Percentiles rank a stretch among this genome's conserved stretches.
Evolutionary conservation across 2,888 invertebrate species (phyloP).

Genomic region (Rosalia funebris): DNA sequence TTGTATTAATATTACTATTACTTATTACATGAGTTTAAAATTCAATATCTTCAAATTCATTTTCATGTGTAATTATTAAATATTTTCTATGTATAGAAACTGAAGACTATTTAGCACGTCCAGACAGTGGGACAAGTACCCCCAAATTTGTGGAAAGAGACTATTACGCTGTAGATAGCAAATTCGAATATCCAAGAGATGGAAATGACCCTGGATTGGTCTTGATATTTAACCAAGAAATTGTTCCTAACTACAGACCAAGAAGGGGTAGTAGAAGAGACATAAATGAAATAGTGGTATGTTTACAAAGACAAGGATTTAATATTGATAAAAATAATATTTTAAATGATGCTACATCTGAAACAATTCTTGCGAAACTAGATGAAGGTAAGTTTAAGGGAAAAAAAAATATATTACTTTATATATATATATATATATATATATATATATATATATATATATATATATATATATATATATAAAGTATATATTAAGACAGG

Average conservation of each 20-base stretch:
- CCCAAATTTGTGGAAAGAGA: slow-evolving; percentile 32
- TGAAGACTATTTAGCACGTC: too few relatives aligned
- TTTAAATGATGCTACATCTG: slow-evolving; percentile 44
- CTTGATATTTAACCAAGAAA: slow-evolving; percentile 54
- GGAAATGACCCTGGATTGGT: slow-evolving; percentile 55
- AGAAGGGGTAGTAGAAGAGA: slow-evolving; percentile 53
- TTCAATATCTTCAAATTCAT: too few relatives aligned
- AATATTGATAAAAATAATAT: slow-evolving; percentile 52
- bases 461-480: too few relatives aligned
- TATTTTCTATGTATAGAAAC: too few relatives aligned
- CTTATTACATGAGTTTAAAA: too few relatives aligned
- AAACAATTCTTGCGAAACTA: slow-evolving; percentile 45
- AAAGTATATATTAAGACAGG: too few relatives aligned
- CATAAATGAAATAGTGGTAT: slow-evolving; percentile 53
- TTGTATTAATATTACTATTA: too few relatives aligned
- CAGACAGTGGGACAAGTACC: too few relatives aligned
- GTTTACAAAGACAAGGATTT: slow-evolving; percentile 55
- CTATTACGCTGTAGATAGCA: slow-evolving; percentile 24
- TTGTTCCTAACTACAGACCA: slow-evolving; percentile 28
- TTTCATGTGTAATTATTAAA: too few relatives aligned
- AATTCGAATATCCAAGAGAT: slow-evolving; percentile 50
- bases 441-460: too few relatives aligned
- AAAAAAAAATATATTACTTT: too few relatives aligned
- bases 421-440: too few relatives aligned
- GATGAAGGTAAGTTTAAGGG: slow-evolving; percentile 45